Evolutionary conservation across 2,113 vertebrate genomes (phyloP).

Genomic region (Megaceryle torquata): DNA sequence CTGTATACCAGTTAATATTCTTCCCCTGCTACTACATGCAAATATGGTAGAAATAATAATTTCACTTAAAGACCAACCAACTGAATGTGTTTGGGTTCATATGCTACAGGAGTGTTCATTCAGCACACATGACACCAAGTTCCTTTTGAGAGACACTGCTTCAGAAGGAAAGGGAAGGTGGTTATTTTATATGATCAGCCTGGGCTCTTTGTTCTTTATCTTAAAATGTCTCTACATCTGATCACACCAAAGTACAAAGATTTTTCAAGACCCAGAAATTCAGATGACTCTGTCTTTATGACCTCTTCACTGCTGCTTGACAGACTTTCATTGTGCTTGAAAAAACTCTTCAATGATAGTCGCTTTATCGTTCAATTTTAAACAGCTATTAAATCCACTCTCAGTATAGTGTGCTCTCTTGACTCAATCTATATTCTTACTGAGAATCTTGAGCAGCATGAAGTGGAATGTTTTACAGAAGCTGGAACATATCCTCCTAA

Average conservation of each 20-base stretch:
- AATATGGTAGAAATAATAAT: background rate
- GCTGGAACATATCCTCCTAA: background rate
- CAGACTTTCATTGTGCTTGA: background rate
- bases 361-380: background rate
- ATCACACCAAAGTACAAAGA: background rate
- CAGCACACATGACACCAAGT: fast-evolving
- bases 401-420: background rate
- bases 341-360: background rate
- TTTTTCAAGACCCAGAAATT: background rate
- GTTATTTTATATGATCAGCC: background rate
- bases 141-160: background rate
- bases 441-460: background rate
- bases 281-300: background rate
- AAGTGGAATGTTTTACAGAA: background rate
- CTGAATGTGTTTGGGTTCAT: background rate
- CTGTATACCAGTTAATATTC: background rate
- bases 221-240: background rate
- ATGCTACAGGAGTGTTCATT: background rate
- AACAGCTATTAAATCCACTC: background rate
- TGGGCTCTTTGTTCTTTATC: background rate
- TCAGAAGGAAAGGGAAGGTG: background rate
- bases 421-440: background rate
- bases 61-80: background rate
- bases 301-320: background rate
- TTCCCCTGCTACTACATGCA: background rate